Evolutionary conservation across 64 coral and sea anemone genomes (phyloP), one percentile per base, ranked within the genome.

Genomic region (Pocillopora damicornis): DNA sequence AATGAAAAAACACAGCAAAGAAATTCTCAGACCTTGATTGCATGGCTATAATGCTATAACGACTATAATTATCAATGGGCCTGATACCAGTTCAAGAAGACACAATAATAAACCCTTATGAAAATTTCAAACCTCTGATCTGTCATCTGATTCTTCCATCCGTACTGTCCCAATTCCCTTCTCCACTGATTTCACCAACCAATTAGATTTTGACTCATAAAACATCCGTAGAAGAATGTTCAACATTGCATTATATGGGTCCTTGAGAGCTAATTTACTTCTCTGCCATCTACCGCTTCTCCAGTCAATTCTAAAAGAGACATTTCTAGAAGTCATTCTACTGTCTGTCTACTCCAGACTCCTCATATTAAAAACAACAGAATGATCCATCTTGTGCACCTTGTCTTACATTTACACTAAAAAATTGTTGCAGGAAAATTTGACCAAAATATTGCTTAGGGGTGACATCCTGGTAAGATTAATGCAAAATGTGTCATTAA

Each of bases 251-350:
- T 92, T 92, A 63, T 65, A 69, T 6, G 60, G 42, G n/a, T 87
- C 82, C 59, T 92, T 77, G 16, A 87, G 10, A 22, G 83, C 74
- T 58, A 76, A 1, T 61, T 76, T 76, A 37, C 76, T 92, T 38
- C 60, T 92, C 57, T 73, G 45, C 90, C 90, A 92, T 18, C 79
- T 61, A 4, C 75, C 75, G 60, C 73, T 86, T 75, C 74, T 78
- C 90, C 90, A 92, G 15, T 92, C 90, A 36, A 92, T 63, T 79
- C 90, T 92, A 80, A 63, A 83, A 59, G 63, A 8, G 9, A 74
- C 15, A 61, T 86, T 56, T 77, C 6, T 2, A 20, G 4, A 45
- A 22, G 57, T 20, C 15, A 56, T 22, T 58, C 14, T 45, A 18
- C 13, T 45, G n/a, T 56, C 38, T 14, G 26, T 63, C 15, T 7